Base-by-base conservation (phyloP, 2,888 invertebrate genomes). In the Pseudococcus jackbeardsleyi region DNA sequence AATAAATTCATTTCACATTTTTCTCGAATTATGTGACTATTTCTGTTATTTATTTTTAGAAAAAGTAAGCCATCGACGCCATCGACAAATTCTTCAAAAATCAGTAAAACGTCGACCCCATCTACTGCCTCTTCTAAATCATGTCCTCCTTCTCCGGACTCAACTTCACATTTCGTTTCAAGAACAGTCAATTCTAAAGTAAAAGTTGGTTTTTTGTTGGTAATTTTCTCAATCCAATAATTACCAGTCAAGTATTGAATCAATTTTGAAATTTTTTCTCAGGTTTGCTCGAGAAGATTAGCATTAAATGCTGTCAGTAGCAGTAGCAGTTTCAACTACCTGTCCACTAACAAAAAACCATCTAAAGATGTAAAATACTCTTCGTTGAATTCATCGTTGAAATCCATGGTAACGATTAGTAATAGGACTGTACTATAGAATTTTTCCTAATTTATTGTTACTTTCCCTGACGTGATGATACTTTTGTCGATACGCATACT, bases 251-350 rank as follows among this genome's bases (percentile, higher is more conserved):
- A 33, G 26, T 19, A 82, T 46, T 0, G 19, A 46, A 82, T 19
- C 19, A 82, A 46, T 82, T 42, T 82, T 82, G n/a, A 79, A 9
- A 46, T 8, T 4, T 72, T 39, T 79, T 42, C 46, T n/a, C 46
- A 82, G 79, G 19, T 26, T 19, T 82, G 79, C 46, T 42, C 79
- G 46, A 46, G 46, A 82, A 82, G 26, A 46, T 6, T 82, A 82
- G 79, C 79, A n/a, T 46, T 82, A 46, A 82, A 82, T 19, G 46
- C 46, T 19, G 79, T 82, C 19, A 82, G 79, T 46, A 82, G 79
- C 79, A 82, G 79, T 12, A 82, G 19, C n/a, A 82, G 46, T 33
- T 15, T 72, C 9, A 82, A 39, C 12, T 82, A 82, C 46, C 46
- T 19, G 19, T 9, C 19, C 1, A 46, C 46, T 12, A 46, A 7